Conservation (phyloP, 2,797 vertebrate species). For the Spondyliosoma cantharus region DNA sequence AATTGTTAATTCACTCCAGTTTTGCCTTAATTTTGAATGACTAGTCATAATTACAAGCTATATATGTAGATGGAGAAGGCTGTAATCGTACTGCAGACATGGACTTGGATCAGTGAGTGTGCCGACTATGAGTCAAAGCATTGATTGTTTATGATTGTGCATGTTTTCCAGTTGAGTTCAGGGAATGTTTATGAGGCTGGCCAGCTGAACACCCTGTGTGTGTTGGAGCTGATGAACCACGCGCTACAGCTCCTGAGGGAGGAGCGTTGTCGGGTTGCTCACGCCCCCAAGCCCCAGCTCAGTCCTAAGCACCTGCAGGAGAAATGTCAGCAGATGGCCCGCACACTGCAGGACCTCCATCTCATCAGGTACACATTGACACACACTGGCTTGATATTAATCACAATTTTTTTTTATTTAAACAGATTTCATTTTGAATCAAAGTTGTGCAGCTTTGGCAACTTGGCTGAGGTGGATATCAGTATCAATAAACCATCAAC, state of each 20-base stretch:
- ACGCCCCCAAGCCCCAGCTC: constrained; percentile 54
- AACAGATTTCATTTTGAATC: background rate
- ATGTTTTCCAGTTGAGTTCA: constrained; percentile 78
- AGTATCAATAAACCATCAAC: too few species aligned
- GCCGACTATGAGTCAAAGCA: background rate
- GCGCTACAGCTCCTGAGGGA: constrained; percentile 82
- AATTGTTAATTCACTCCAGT: background rate
- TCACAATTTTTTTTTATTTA: background rate
- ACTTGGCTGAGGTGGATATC: too few species aligned
- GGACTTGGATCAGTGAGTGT: background rate
- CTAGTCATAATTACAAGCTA: background rate
- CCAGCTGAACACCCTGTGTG: constrained; percentile 86
- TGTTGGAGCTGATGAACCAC: constrained; percentile 89
- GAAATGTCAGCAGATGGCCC: constrained; percentile 66
- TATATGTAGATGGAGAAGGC: background rate
- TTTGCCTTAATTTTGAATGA: background rate
- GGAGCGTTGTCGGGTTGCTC: constrained; percentile 64
- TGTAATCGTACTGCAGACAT: background rate
- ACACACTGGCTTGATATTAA: rapidly evolving
- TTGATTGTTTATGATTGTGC: background rate
- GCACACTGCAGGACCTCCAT: constrained; percentile 74
- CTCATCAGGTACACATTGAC: constrained; percentile 80
- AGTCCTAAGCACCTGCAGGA: constrained; percentile 73
- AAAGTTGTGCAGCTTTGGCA: background rate
- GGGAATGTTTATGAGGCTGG: constrained; percentile 87